These are phyloP conservation scores for Lordiphosa stackelbergi DNA, from an alignment of 1,140 invertebrate genomes.

Conservation along the genomic window DNA sequence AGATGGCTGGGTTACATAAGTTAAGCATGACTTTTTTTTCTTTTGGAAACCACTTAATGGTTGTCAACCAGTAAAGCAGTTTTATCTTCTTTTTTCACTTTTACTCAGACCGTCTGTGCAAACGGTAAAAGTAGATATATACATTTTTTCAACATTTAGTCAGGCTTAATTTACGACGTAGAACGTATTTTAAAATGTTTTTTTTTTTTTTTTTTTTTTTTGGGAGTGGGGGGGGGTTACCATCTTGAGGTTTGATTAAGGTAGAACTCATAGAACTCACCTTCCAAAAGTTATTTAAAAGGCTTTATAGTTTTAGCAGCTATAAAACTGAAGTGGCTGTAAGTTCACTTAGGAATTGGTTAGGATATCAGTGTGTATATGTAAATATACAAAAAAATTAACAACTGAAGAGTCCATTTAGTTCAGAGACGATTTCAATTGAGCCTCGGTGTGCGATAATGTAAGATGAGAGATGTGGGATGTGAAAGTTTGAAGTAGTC, in stretches of 20 bases:
- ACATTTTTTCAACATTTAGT: not conserved
- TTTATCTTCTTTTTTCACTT: too few relatives aligned
- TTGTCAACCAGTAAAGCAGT: not conserved
- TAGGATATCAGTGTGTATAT: too few relatives aligned
- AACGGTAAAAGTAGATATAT: not conserved
- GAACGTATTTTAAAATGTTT: not conserved
- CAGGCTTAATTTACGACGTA: conserved; percentile 8
- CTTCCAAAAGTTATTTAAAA: conserved; percentile 19
- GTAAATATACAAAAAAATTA: too few relatives aligned
- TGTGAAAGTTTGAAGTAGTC: too few relatives aligned
- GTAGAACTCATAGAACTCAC: conserved; percentile 40
- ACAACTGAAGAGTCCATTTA: too few relatives aligned
- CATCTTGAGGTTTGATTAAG: conserved; percentile 4
- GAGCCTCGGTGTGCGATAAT: too few relatives aligned
- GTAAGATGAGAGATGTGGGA: too few relatives aligned
- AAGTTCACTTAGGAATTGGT: conserved; percentile 10
- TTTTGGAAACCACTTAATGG: not conserved
- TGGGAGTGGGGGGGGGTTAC: too few relatives aligned
- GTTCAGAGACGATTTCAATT: too few relatives aligned
- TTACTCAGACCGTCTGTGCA: too few relatives aligned
- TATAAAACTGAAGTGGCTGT: conserved; percentile 28
- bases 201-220: conserved; percentile 1
- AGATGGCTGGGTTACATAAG: conserved; percentile 18
- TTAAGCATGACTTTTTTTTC: conserved; percentile 5
- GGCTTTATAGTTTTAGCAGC: conserved; percentile 16